Evolutionary conservation across 2,888 invertebrate genomes (phyloP).

Genomic region (Ashinkailepas kermadecensis): DNA sequence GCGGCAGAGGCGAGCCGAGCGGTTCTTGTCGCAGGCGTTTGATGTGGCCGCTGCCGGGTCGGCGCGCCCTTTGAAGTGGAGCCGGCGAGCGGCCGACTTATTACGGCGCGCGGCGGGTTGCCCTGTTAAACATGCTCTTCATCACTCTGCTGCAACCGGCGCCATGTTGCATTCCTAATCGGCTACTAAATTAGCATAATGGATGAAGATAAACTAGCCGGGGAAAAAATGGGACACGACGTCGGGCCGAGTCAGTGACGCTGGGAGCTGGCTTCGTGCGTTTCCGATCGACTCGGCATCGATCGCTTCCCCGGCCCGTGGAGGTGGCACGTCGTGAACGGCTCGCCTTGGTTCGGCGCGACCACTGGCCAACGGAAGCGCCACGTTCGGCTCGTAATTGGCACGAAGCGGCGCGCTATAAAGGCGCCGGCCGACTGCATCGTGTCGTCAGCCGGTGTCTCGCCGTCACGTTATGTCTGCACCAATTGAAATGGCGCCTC

Average conservation of each 20-base stretch:
- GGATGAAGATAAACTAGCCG: not conserved
- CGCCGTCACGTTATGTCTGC: not conserved
- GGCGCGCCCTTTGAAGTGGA: constrained; percentile 5
- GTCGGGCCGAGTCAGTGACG: not conserved
- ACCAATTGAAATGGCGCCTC: constrained; percentile 5
- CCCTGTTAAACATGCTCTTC: constrained; percentile 20
- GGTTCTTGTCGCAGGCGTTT: constrained; percentile 16
- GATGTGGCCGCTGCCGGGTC: constrained; percentile 12
- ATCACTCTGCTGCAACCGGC: constrained; percentile 13
- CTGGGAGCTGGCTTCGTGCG: not conserved
- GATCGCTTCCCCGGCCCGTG: not conserved
- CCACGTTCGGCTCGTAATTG: not conserved
- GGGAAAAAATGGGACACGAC: not conserved
- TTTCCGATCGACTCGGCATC: not conserved
- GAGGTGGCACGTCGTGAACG: not conserved
- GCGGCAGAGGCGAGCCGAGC: not conserved
- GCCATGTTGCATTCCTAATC: constrained; percentile 19
- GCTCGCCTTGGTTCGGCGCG: not conserved
- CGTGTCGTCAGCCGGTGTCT: not conserved
- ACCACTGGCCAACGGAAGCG: not conserved
- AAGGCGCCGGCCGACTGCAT: not conserved
- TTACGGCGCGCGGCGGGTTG: constrained; percentile 16
- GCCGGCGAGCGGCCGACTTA: not conserved
- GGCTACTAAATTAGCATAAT: constrained; percentile 11
- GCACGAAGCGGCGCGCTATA: not conserved